Evolutionary conservation across 1,140 invertebrate genomes (phyloP).

Genomic region (Alviniconcha marisindica): DNA sequence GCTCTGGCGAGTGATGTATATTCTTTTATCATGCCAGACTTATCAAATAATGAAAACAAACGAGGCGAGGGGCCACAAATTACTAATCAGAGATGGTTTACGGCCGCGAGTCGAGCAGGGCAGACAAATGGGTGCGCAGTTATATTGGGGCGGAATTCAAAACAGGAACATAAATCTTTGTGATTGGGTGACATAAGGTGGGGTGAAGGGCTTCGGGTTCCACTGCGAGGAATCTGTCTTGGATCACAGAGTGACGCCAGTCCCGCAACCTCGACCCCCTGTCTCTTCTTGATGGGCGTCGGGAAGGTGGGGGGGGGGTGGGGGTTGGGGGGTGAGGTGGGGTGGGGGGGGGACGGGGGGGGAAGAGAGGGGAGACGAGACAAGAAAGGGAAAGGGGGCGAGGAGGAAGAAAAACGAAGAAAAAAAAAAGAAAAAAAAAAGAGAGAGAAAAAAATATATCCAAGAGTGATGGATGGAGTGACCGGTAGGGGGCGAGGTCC

Average conservation of each 20-base stretch:
- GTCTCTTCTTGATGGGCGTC: neutral
- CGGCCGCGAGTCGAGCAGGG: conserved; percentile 38
- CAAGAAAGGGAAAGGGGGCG: neutral
- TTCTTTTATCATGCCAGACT: conserved; percentile 61
- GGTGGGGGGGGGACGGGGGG: conserved; percentile 2
- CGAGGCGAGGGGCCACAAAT: conserved; percentile 52
- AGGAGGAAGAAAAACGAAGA: too few species aligned
- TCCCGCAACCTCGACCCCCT: neutral
- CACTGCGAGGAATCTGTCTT: conserved; percentile 4
- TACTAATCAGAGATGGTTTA: conserved; percentile 55
- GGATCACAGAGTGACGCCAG: neutral
- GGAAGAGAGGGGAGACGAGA: neutral
- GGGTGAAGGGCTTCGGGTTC: too few species aligned
- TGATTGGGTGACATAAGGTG: conserved; percentile 17
- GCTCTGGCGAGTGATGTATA: conserved; percentile 53
- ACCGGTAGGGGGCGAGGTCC: neutral
- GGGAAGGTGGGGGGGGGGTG: neutral
- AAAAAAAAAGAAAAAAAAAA: too few species aligned
- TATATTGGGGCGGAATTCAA: conserved; percentile 37
- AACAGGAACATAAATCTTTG: conserved; percentile 39
- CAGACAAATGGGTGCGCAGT: conserved; percentile 42
- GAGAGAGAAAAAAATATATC: too few species aligned
- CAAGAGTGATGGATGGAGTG: neutral
- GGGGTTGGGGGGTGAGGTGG: neutral
- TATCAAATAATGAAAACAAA: conserved; percentile 66